These are phyloP conservation scores for Myotis brandtii DNA, from an alignment of 2,113 vertebrate genomes.

Conservation along the genomic window DNA sequence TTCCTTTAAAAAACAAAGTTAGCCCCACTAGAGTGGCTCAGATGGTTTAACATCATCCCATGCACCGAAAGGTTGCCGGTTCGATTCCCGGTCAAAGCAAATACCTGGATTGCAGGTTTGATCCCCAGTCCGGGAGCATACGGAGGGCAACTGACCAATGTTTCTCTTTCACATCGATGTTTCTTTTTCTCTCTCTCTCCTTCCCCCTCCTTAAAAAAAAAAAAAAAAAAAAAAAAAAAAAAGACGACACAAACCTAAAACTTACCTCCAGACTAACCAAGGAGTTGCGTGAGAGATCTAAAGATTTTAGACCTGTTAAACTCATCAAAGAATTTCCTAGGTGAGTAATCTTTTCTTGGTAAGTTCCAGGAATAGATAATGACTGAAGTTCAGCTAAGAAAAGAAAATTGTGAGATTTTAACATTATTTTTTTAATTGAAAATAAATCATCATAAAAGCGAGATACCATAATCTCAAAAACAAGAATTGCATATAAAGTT, in stretches of 20 bases:
- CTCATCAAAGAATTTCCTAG: constrained; percentile 87
- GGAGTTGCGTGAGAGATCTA: constrained; percentile 89
- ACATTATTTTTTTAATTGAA: not conserved
- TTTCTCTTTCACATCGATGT: not conserved
- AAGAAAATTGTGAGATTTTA: constrained; percentile 40
- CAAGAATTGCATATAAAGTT: no score
- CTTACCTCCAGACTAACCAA: constrained; percentile 87
- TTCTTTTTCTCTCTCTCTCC: no score
- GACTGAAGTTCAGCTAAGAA: constrained; percentile 87
- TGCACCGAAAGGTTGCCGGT: not conserved
- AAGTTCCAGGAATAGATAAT: constrained; percentile 88
- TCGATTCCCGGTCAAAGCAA: not conserved
- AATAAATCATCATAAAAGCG: not conserved
- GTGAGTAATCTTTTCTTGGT: constrained; percentile 88
- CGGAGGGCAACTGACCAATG: not conserved
- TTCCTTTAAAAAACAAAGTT: not conserved
- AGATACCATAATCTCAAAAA: not conserved
- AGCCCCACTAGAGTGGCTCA: no score
- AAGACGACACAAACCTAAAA: not conserved
- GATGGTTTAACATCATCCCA: not conserved
- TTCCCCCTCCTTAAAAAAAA: no score
- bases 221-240: not conserved
- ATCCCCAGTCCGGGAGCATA: not conserved
- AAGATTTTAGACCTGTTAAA: constrained; percentile 86
- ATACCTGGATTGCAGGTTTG: not conserved